Percentiles rank a stretch among this genome's conserved stretches.
Evolutionary conservation across 2,113 vertebrate genomes (phyloP).

Genomic region (Ovibos moschatus): DNA sequence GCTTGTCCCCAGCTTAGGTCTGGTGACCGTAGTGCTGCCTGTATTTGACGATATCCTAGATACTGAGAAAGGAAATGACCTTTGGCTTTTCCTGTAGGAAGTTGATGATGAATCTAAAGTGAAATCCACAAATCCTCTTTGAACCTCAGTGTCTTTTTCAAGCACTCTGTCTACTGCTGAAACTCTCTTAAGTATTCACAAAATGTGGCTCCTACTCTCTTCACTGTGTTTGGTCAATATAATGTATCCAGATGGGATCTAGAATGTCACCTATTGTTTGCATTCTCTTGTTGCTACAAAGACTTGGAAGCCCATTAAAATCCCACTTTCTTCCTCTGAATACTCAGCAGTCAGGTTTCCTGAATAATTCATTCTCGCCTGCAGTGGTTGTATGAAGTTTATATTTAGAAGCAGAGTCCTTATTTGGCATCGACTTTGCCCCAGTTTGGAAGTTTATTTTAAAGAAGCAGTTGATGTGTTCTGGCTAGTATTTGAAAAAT

Average conservation of each 20-base stretch:
- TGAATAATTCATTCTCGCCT: neutral
- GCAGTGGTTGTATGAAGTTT: neutral
- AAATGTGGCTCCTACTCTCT: neutral
- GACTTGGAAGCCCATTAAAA: neutral
- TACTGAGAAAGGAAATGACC: neutral
- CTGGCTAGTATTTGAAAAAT: conserved; percentile 54
- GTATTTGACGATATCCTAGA: neutral
- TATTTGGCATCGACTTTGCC: conserved; percentile 28
- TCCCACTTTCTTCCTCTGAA: neutral
- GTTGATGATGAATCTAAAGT: neutral
- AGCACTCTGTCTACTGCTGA: neutral
- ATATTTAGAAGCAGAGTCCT: conserved; percentile 36
- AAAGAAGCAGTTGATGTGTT: conserved; percentile 24
- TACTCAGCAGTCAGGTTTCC: neutral
- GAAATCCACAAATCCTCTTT: neutral
- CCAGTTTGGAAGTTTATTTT: conserved; percentile 26
- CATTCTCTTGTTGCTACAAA: neutral
- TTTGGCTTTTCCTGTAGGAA: neutral
- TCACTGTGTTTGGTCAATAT: neutral
- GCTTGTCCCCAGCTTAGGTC: neutral
- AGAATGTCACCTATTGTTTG: neutral
- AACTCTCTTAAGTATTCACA: neutral
- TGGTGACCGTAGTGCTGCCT: neutral
- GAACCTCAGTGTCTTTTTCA: neutral
- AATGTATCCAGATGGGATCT: neutral